Conservation (phyloP, 1,140 invertebrate genomes). For the Eumaeus atala region DNA sequence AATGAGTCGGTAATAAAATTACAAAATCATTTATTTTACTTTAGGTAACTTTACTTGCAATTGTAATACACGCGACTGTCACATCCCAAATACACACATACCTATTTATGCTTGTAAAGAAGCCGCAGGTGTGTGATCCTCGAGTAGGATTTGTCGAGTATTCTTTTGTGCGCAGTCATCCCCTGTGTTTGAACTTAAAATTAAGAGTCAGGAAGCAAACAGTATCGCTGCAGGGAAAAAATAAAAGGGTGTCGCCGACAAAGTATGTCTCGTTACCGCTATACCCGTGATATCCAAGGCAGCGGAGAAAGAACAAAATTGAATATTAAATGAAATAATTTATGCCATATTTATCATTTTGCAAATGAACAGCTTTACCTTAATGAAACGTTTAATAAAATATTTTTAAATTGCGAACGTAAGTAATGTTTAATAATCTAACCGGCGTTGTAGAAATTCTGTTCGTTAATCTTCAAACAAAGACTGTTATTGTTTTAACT, state of each 20-base stretch:
- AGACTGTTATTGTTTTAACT: no score
- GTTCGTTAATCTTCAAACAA: no score
- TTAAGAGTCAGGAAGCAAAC: constrained; percentile 64
- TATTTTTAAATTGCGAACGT: constrained; percentile 14
- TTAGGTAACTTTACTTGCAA: no score
- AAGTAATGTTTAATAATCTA: no score
- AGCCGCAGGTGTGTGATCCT: constrained; percentile 36
- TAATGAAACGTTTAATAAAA: constrained; percentile 58
- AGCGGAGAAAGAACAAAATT: constrained; percentile 65
- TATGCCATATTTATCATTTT: constrained; percentile 74
- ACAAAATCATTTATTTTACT: no score
- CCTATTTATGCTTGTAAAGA: constrained; percentile 13
- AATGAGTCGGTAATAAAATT: no score
- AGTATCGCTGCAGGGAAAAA: constrained; percentile 61
- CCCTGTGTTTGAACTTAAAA: constrained; percentile 68
- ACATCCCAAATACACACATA: background rate
- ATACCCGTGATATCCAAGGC: constrained; percentile 49
- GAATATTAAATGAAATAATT: constrained; percentile 75
- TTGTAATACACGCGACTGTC: no score
- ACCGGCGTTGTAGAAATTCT: no score
- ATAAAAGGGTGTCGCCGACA: constrained; percentile 61
- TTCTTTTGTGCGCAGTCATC: constrained; percentile 61
- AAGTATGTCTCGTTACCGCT: constrained; percentile 52
- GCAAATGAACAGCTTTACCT: constrained; percentile 70
- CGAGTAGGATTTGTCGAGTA: constrained; percentile 52